Percentiles rank a stretch among this genome's conserved stretches.
Evolutionary conservation across 2,888 invertebrate genomes (phyloP).

Genomic region (Agonopterix heracliana): DNA sequence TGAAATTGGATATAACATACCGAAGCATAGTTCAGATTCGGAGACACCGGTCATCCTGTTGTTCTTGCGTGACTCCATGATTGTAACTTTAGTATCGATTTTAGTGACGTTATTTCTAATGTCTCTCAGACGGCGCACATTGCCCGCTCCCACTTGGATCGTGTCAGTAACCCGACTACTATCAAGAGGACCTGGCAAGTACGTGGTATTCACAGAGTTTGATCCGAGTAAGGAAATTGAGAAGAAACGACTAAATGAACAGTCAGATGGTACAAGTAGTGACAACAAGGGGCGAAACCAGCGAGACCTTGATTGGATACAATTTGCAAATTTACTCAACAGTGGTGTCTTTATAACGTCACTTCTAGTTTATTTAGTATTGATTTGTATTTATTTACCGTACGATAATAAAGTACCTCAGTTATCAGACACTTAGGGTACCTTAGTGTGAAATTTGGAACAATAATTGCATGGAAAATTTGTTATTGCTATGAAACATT

Average conservation of each 20-base stretch:
- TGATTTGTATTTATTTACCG: conserved; percentile 54
- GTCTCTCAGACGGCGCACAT: conserved; percentile 38
- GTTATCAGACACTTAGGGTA: not conserved
- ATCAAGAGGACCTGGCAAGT: conserved; percentile 51
- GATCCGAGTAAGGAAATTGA: conserved; percentile 49
- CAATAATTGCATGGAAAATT: too few relatives aligned
- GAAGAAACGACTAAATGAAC: conserved; percentile 37
- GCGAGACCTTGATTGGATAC: conserved; percentile 51
- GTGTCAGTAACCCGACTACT: conserved; percentile 41
- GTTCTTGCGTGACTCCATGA: conserved; percentile 63
- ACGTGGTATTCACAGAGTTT: conserved; percentile 63
- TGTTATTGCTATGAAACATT: too few relatives aligned
- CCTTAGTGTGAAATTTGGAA: too few relatives aligned
- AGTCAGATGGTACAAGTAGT: conserved; percentile 19
- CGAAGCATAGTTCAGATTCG: conserved; percentile 73
- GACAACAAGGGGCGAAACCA: conserved; percentile 23
- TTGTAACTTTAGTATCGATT: conserved; percentile 49
- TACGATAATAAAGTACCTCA: conserved; percentile 24
- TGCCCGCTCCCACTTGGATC: conserved; percentile 51
- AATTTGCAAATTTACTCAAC: conserved; percentile 56
- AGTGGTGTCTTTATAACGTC: conserved; percentile 46
- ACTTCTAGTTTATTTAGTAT: conserved; percentile 47
- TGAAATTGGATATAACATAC: conserved; percentile 76
- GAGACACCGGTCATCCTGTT: conserved; percentile 74
- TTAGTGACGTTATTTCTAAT: conserved; percentile 52